Conservation (phyloP, 2,797 vertebrate genomes). For the Champsocephalus gunnari region DNA sequence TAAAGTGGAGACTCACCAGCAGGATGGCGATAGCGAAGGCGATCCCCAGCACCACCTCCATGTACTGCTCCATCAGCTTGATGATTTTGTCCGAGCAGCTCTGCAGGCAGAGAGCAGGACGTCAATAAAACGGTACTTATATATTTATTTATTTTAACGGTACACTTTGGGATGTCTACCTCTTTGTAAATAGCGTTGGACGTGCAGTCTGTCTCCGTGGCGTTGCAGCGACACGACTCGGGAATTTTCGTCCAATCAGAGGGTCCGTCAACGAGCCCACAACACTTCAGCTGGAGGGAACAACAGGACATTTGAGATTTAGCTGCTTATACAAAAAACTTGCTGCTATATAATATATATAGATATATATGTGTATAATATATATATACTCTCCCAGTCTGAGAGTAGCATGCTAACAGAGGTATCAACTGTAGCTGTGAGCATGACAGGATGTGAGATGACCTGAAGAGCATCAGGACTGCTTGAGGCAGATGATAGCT, state of each 20-base stretch:
- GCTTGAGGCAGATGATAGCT: too few species aligned
- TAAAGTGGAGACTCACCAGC: constrained; percentile 59
- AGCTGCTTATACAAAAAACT: too few species aligned
- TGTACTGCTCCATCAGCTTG: constrained; percentile 33
- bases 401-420: too few species aligned
- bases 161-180: constrained; percentile 26
- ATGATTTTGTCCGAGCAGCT: constrained; percentile 56
- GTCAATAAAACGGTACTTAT: not conserved
- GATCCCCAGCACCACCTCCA: constrained; percentile 71
- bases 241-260: constrained; percentile 44
- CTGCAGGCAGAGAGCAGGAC: constrained; percentile 45
- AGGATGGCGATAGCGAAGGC: constrained; percentile 77
- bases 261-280: constrained; percentile 60
- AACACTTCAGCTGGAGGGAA: constrained; percentile 70
- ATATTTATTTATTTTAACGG: too few species aligned
- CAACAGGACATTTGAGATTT: too few species aligned
- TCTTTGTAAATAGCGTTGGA: not conserved
- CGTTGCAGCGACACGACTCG: constrained; percentile 66
- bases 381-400: too few species aligned
- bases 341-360: too few species aligned
- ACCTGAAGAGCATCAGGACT: too few species aligned
- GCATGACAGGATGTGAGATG: too few species aligned
- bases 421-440: too few species aligned
- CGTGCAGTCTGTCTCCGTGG: not conserved
- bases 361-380: too few species aligned